These are phyloP conservation scores for Axea sp. DNA, from an alignment of 2,888 invertebrate species.

Conservation along the genomic window DNA sequence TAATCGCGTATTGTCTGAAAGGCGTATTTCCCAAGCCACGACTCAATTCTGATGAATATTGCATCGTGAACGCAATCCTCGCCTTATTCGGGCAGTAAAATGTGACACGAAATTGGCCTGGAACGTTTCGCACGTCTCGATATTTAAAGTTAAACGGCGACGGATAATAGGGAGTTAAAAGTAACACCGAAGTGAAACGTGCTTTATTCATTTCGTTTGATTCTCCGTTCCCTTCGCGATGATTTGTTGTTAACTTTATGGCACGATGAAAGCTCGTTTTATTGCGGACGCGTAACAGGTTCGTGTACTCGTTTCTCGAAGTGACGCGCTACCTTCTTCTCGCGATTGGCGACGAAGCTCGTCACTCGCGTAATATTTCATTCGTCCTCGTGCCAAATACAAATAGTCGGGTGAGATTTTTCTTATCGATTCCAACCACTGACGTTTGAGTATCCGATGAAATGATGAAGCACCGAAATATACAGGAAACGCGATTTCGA, in stretches of 20 bases:
- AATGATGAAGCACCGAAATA: conserved; percentile 40
- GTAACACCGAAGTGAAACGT: not conserved
- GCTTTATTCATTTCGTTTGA: not conserved
- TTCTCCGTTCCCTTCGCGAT: too few species aligned
- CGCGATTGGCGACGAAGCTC: conserved; percentile 34
- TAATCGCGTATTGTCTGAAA: conserved; percentile 25
- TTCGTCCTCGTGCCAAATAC: conserved; percentile 55
- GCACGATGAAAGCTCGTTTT: conserved; percentile 16
- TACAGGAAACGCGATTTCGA: conserved; percentile 32
- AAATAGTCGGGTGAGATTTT: conserved; percentile 34
- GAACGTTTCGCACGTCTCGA: not conserved
- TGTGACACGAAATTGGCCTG: conserved; percentile 18
- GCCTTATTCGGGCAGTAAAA: conserved; percentile 17
- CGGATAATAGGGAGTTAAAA: conserved; percentile 17
- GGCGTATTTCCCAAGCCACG: conserved; percentile 23
- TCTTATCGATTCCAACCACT: conserved; percentile 39
- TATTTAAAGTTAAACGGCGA: conserved; percentile 3
- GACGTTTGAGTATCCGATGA: conserved; percentile 32
- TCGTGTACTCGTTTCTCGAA: conserved; percentile 48
- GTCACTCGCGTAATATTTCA: conserved; percentile 54
- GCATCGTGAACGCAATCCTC: conserved; percentile 6
- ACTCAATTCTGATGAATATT: conserved; percentile 41
- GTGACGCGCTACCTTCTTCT: conserved; percentile 42
- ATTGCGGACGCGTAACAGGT: conserved; percentile 46
- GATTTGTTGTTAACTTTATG: conserved; percentile 16